A percentile compares a stretch with the other conserved stretches of the same genome.
These are phyloP conservation scores for Temnopleurus reevesii DNA, from an alignment of 53 echinoderm and acorn worm species.

Conservation along the genomic window DNA sequence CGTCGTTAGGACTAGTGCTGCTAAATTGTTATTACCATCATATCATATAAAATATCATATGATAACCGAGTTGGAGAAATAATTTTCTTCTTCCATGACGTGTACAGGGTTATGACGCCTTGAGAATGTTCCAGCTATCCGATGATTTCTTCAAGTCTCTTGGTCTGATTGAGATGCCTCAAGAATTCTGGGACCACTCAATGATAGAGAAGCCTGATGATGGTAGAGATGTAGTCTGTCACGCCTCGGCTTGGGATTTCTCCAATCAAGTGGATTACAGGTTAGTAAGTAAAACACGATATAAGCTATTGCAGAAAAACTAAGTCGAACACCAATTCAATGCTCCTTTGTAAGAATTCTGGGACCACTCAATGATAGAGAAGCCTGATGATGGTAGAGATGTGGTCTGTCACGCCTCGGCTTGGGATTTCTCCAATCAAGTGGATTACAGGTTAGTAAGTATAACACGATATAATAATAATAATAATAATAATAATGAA, in stretches of 20 bases:
- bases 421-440: conserved; percentile 89
- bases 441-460: conserved; percentile 91
- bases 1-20: too few species aligned
- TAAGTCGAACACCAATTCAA: too few species aligned
- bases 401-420: conserved; percentile 91
- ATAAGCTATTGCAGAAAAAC: too few species aligned
- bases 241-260: conserved; percentile 95
- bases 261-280: conserved; percentile 82
- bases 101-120: conserved; percentile 64
- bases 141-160: conserved; percentile 84
- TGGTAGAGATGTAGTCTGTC: conserved; percentile 84
- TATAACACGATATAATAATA: too few species aligned
- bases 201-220: conserved; percentile 85
- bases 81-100: too few species aligned
- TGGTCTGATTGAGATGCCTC: conserved; percentile 75
- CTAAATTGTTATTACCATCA: too few species aligned
- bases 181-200: conserved; percentile 81
- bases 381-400: conserved; percentile 78
- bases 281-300: conserved; percentile 34
- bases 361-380: conserved; percentile 87
- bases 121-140: conserved; percentile 74
- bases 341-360: too few species aligned
- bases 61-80: too few species aligned
- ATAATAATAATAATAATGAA: too few species aligned
- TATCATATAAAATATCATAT: too few species aligned